Evolutionary conservation across 2,888 invertebrate species (phyloP).

Genomic region (Cacoxenus indagator): DNA sequence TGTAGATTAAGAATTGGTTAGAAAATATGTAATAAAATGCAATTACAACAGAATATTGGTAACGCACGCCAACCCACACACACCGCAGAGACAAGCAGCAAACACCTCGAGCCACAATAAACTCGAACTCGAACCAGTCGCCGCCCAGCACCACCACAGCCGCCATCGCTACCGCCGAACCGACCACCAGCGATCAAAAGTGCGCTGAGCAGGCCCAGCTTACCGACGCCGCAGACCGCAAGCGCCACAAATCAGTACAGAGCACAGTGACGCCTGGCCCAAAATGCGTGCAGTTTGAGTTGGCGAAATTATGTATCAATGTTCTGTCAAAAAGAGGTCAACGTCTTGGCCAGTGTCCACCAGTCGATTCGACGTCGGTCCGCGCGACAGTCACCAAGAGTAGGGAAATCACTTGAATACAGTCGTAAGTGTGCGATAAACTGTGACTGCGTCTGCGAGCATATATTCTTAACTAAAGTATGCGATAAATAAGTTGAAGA

Average conservation of each 20-base stretch:
- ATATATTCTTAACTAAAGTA: constrained; percentile 16
- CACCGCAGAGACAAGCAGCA: too few species aligned
- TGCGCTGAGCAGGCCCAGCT: not conserved
- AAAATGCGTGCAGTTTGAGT: not conserved
- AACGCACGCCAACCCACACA: constrained; percentile 47
- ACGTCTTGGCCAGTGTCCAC: too few species aligned
- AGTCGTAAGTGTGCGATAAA: constrained; percentile 15
- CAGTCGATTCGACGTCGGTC: not conserved
- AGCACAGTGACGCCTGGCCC: too few species aligned
- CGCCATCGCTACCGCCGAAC: too few species aligned
- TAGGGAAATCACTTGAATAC: not conserved
- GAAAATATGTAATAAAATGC: constrained; percentile 61
- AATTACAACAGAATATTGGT: constrained; percentile 56
- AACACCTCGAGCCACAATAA: constrained; percentile 14
- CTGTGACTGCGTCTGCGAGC: constrained; percentile 1
- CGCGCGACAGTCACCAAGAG: not conserved
- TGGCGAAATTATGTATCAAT: constrained; percentile 20
- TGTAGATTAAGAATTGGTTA: constrained; percentile 9
- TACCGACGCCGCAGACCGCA: not conserved
- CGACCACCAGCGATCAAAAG: constrained; percentile 19
- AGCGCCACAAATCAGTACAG: constrained; percentile 15
- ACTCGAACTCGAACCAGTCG: constrained; percentile 4
- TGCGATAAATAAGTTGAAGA: constrained; percentile 17
- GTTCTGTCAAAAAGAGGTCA: constrained; percentile 10
- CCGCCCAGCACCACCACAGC: too few species aligned